phyloP scores from a whole-genome alignment of 2,797 vertebrate genomes.

The Gallinago stenura region DNA sequence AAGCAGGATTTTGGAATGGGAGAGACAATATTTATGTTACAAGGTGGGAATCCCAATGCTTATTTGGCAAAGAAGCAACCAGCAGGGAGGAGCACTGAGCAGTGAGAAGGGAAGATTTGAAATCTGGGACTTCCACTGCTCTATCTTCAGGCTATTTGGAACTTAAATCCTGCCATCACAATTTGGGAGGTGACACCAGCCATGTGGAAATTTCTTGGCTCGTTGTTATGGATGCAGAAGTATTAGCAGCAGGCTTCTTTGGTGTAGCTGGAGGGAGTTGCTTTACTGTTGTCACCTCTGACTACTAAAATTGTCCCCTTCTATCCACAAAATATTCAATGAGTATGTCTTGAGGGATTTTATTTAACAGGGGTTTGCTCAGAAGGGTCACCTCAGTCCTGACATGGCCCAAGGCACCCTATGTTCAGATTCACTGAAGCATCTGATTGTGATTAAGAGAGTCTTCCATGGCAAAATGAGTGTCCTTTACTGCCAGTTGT shows the following conservation, averaged over 20 bases:
- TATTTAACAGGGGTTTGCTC: neutral
- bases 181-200: neutral
- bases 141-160: neutral
- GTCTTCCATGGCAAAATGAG: neutral
- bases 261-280: neutral
- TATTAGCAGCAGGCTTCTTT: neutral
- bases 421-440: neutral
- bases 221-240: rapidly evolving
- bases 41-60: neutral
- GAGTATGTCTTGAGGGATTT: neutral
- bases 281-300: neutral
- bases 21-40: neutral
- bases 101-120: neutral
- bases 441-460: neutral
- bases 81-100: neutral
- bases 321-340: neutral
- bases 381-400: neutral
- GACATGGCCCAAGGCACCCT: neutral
- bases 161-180: neutral
- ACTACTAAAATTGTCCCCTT: neutral
- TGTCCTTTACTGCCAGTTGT: neutral
- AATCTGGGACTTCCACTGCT: neutral
- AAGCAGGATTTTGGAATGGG: neutral
- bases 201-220: neutral
- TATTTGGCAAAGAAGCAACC: neutral